Evolutionary conservation across 2,113 vertebrate genomes (phyloP).

Genomic region (Oplegnathus fasciatus): DNA sequence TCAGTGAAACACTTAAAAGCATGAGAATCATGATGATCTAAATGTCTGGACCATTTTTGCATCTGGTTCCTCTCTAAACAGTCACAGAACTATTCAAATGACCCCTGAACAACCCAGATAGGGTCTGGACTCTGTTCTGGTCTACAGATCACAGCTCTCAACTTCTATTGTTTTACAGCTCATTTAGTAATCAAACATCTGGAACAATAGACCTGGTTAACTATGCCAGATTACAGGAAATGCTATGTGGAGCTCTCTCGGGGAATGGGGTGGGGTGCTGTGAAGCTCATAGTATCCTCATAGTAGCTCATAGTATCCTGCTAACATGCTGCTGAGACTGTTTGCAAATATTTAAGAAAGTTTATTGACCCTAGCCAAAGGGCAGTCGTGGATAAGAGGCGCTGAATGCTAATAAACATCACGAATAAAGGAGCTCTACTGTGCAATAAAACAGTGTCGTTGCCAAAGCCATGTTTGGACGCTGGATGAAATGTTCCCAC

Average conservation of each 20-base stretch:
- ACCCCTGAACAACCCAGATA: background rate
- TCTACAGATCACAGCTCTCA: background rate
- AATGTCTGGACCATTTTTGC: background rate
- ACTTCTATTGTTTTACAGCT: background rate
- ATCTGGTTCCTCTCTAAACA: conserved; percentile 13
- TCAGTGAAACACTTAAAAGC: background rate
- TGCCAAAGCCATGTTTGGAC: background rate
- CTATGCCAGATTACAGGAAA: conserved; percentile 43
- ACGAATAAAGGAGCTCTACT: background rate
- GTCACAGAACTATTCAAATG: background rate
- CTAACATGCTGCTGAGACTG: conserved; percentile 4
- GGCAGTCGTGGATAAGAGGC: background rate
- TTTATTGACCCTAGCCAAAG: background rate
- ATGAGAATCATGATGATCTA: rapidly evolving
- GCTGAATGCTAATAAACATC: background rate
- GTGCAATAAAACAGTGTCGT: background rate
- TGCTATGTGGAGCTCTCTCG: background rate
- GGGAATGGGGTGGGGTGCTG: background rate
- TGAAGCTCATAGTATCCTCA: background rate
- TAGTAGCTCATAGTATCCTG: background rate
- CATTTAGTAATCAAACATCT: conserved; percentile 44
- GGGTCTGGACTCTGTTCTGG: background rate
- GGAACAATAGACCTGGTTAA: conserved; percentile 45
- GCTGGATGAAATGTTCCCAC: conserved; percentile 14
- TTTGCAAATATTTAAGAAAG: conserved; percentile 6